A percentile compares a stretch with the other conserved stretches of the same genome.
These are phyloP conservation scores for Holothuria leucospilota DNA, from an alignment of 53 echinoderm and acorn worm species.

Conservation along the genomic window DNA sequence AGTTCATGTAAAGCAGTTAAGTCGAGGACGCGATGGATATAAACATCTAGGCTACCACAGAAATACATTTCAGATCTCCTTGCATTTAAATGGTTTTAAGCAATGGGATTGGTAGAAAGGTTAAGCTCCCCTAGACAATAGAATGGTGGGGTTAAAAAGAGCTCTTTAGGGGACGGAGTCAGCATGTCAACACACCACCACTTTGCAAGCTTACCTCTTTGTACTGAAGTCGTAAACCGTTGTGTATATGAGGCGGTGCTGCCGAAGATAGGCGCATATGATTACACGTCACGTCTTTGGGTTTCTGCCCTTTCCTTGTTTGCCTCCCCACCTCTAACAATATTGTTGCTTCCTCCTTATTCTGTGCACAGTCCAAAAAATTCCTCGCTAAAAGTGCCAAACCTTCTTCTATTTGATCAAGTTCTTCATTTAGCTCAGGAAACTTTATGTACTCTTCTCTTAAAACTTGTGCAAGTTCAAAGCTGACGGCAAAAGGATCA, in stretches of 20 bases:
- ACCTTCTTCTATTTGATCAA: constrained; percentile 6
- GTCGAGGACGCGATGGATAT: no score
- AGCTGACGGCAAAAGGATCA: constrained; percentile 28
- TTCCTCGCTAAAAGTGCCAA: constrained; percentile 22
- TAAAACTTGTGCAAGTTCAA: constrained; percentile 24
- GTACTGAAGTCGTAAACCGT: constrained; percentile 7
- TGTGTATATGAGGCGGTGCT: constrained; percentile 1
- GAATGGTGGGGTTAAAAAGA: no score
- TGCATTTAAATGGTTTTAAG: no score
- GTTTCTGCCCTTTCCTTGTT: neutral
- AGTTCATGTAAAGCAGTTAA: neutral
- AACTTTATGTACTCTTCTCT: neutral
- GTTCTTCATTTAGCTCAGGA: constrained; percentile 33
- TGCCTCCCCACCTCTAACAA: constrained; percentile 28
- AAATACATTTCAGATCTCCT: no score
- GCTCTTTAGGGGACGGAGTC: no score
- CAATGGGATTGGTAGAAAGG: no score
- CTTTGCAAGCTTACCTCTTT: constrained; percentile 17
- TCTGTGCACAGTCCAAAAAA: constrained; percentile 17
- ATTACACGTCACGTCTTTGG: neutral
- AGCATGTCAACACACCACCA: no score
- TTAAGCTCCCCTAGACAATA: no score
- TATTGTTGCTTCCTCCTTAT: constrained; percentile 27
- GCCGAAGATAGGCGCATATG: neutral
- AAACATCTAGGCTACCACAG: no score